A percentile compares a stretch with the other conserved stretches of the same genome.
phyloP scores from a whole-genome alignment of 2,888 invertebrate species.

The Scaptomyza tumidula region DNA sequence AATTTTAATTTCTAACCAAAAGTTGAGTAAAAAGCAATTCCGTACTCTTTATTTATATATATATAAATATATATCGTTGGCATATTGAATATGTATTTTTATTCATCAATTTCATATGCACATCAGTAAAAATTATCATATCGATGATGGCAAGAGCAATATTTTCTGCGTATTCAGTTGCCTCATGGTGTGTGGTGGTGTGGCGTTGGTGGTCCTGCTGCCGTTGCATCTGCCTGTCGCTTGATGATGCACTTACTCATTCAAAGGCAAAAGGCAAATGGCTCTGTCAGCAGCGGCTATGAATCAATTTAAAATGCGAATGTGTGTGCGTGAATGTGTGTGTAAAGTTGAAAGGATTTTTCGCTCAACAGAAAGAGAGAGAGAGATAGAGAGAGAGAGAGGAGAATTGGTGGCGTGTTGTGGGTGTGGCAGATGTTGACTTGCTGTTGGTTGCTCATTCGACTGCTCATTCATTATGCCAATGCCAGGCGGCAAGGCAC shows the following conservation, averaged over 20 bases:
- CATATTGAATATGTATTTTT: constrained; percentile 22
- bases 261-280: constrained; percentile 61
- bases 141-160: constrained; percentile 68
- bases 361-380: background rate
- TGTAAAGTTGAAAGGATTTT: constrained; percentile 42
- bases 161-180: constrained; percentile 66
- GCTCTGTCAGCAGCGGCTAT: constrained; percentile 56
- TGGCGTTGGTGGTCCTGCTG: background rate
- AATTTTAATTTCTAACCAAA: background rate
- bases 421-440: constrained; percentile 50
- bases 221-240: constrained; percentile 10
- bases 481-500: constrained; percentile 69
- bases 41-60: background rate
- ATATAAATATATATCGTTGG: background rate
- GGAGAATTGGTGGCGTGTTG: background rate
- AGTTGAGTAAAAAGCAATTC: background rate
- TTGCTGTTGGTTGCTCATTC: constrained; percentile 48
- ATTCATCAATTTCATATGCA: constrained; percentile 44
- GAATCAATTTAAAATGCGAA: constrained; percentile 55
- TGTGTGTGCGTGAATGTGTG: constrained; percentile 40
- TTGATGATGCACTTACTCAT: constrained; percentile 56
- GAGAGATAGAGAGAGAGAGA: background rate
- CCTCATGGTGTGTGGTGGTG: constrained; percentile 2
- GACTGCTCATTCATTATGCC: constrained; percentile 75
- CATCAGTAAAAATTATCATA: constrained; percentile 54